Evolutionary conservation across 2,113 vertebrate species (phyloP), one percentile per base, ranked within the genome.

Genomic region (Carlito syrichta): DNA sequence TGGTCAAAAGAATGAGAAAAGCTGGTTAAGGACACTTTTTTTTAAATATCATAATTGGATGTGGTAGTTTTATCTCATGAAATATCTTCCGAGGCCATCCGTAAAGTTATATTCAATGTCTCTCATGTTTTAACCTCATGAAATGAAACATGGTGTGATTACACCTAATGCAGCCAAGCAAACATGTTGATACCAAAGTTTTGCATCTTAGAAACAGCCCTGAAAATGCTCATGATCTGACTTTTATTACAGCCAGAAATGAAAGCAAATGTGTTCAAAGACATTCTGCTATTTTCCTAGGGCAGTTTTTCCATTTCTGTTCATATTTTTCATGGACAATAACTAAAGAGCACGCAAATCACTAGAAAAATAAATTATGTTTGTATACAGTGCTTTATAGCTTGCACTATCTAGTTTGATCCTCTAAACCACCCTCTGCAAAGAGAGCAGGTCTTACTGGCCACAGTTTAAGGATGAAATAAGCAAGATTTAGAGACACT

Each of bases 11-110:
- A 20, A 87, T 84, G 60, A 87, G 48, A 89, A 93, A 91, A 81
- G 43, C 73, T 94, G 77, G 66, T 92, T 84, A 93, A 62, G 45
- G 23, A 8, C 62, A 91, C 40, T 25, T 82, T 94, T 95, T 43
- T 25, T 13, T 30, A 32, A 93, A 90, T 83, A 27, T 35, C 19
- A 9, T 96, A 95, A 95, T 91, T 94, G 78, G 66, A 92, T 89
- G 95, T 89, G 74, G 52, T 95, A 82, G 45, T 48, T 90, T 76
- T 71, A 82, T 69, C 23, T 95, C 45, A 54, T 69, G 73, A 92
- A 91, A 68, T 56, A 62, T 66, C 52, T 73, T 96, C 25, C 93
- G 45, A 93, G 74, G 76, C 43, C 84, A 35, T 87, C 54, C 91
- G n/a, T 71, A 88, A 91, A 50, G 76, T 89, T 63, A 54, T 89